A percentile compares a stretch with the other conserved stretches of the same genome.
phyloP scores from a whole-genome alignment of 2,113 vertebrate genomes.

The Orthonyx spaldingii region DNA sequence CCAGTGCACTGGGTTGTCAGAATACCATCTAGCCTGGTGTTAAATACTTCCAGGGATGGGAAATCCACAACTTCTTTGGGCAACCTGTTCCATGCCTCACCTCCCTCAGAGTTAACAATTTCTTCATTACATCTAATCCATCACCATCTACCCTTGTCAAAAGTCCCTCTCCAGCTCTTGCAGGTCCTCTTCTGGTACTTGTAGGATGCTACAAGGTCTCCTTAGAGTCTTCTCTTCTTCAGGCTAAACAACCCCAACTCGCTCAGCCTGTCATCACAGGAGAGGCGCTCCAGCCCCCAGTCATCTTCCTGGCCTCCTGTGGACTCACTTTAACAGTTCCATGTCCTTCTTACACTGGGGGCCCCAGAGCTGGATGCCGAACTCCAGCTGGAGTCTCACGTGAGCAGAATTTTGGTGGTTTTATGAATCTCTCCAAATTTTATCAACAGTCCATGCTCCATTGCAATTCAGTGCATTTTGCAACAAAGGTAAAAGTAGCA shows the following conservation, averaged over 20 bases:
- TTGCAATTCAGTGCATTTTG: background rate
- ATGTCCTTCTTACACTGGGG: background rate
- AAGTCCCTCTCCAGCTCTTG: background rate
- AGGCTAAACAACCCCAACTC: background rate
- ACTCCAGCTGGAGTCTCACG: fast-evolving
- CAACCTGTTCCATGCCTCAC: background rate
- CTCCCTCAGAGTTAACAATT: background rate
- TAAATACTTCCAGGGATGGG: background rate
- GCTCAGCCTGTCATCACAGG: background rate
- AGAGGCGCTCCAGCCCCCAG: background rate
- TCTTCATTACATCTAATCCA: background rate
- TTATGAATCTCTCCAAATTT: background rate
- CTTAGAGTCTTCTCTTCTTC: background rate
- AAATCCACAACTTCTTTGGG: background rate
- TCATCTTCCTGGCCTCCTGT: background rate
- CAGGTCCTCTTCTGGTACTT: background rate
- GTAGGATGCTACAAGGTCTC: background rate
- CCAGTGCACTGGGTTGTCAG: background rate
- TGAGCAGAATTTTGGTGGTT: background rate
- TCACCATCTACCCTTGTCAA: background rate
- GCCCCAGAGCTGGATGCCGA: background rate
- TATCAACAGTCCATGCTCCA: background rate
- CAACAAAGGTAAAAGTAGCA: background rate
- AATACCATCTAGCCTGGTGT: background rate
- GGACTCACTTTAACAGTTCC: background rate